phyloP scores from a whole-genome alignment of 2,888 invertebrate genomes.

The Tetanocera ferruginea region DNA sequence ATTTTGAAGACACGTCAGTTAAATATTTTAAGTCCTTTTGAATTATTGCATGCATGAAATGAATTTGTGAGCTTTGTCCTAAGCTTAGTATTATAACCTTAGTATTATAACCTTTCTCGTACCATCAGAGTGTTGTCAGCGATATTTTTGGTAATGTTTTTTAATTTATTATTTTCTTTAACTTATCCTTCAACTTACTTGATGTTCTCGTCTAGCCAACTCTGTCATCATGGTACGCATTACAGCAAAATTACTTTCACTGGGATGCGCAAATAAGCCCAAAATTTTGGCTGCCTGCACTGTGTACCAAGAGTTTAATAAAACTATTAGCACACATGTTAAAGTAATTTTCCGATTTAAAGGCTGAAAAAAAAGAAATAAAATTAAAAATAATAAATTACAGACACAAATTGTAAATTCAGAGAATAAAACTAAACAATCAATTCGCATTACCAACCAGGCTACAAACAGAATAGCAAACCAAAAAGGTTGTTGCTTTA shows the following conservation, averaged over 20 bases:
- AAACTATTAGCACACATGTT: neutral
- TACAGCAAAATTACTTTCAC: slow-evolving; percentile 68
- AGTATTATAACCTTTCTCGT: no score
- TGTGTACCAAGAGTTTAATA: neutral
- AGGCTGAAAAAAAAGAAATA: neutral
- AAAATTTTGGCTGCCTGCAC: slow-evolving; percentile 58
- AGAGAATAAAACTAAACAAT: neutral
- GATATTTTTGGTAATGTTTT: no score
- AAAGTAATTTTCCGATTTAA: neutral
- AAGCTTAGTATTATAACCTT: no score
- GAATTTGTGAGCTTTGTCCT: no score
- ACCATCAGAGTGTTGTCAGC: no score
- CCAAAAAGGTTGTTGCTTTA: neutral
- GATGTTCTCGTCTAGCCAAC: slow-evolving; percentile 70
- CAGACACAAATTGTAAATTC: neutral
- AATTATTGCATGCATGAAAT: no score
- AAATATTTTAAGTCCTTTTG: no score
- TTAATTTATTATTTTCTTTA: no score
- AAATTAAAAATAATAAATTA: neutral
- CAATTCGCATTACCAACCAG: slow-evolving; percentile 1
- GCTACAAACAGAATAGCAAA: neutral
- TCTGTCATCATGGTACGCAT: slow-evolving; percentile 69
- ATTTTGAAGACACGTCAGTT: no score
- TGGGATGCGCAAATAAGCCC: slow-evolving; percentile 64
- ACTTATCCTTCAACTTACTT: slow-evolving; percentile 57